Percentiles rank a stretch among this genome's conserved stretches.
Evolutionary conservation across 2,113 vertebrate species (phyloP).

Genomic region (Zonotrichia leucophrys): DNA sequence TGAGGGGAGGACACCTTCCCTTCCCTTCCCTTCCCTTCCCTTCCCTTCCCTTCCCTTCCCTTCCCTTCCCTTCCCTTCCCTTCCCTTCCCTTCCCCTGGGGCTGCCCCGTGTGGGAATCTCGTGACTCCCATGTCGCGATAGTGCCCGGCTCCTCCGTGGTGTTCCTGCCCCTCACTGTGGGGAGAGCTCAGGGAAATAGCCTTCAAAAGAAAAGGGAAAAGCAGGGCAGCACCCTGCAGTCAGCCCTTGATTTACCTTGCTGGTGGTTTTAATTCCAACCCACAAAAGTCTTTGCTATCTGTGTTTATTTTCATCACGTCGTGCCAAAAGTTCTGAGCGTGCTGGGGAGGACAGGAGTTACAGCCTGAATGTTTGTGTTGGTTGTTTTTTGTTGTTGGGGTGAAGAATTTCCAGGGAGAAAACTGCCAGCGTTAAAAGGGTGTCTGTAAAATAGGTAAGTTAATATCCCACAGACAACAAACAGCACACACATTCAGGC

Average conservation of each 20-base stretch:
- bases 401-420: not conserved
- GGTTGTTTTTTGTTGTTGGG: not conserved
- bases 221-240: fast-evolving
- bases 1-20: not conserved
- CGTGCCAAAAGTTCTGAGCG: fast-evolving
- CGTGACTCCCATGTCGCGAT: not conserved
- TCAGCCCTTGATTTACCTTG: fast-evolving
- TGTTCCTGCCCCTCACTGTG: fast-evolving
- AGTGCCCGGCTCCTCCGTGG: not conserved
- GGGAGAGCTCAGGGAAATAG: too few relatives aligned
- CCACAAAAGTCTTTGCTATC: not conserved
- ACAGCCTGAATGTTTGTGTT: fast-evolving
- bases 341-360: too few relatives aligned
- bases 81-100: too few relatives aligned
- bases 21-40: too few relatives aligned
- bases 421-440: not conserved
- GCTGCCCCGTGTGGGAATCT: not conserved
- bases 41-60: not conserved
- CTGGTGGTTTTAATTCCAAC: fast-evolving
- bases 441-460: not conserved
- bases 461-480: not conserved
- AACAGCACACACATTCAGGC: not conserved
- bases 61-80: too few relatives aligned
- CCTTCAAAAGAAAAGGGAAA: too few relatives aligned
- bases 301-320: fast-evolving